Conservation (phyloP, 2,888 invertebrate species). For the Falcaria lacertinaria region DNA sequence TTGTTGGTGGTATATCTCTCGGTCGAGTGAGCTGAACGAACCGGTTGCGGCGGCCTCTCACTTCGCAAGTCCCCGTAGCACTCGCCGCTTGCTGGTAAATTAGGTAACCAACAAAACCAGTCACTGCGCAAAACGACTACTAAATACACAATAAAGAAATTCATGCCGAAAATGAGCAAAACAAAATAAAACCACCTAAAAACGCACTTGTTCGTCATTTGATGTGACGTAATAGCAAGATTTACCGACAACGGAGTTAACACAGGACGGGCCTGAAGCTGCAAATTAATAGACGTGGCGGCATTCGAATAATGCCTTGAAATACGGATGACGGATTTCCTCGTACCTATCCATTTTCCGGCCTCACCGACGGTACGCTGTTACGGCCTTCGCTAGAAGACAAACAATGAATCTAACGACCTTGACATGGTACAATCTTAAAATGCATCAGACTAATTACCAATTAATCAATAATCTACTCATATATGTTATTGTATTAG, state of each 20-base stretch:
- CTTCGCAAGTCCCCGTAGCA: conserved; percentile 73
- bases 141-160: conserved; percentile 54
- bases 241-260: conserved; percentile 30
- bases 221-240: conserved; percentile 40
- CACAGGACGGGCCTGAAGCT: conserved; percentile 24
- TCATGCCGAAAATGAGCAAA: conserved; percentile 39
- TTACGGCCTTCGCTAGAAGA: conserved; percentile 73
- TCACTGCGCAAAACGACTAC: conserved; percentile 53
- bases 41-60: conserved; percentile 78
- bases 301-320: conserved; percentile 64
- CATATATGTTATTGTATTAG: conserved; percentile 61
- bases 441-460: conserved; percentile 66
- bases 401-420: conserved; percentile 74
- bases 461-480: conserved; percentile 58
- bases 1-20: conserved; percentile 57
- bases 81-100: conserved; percentile 69
- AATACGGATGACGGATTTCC: conserved; percentile 73
- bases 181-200: conserved; percentile 39
- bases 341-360: conserved; percentile 66
- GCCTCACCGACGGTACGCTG: conserved; percentile 54
- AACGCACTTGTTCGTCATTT: conserved; percentile 28
- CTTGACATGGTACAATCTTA: conserved; percentile 70
- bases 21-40: conserved; percentile 65
- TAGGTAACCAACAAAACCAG: conserved; percentile 75
- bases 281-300: conserved; percentile 38